Evolutionary conservation across 2,888 invertebrate species (phyloP), one percentile per base, ranked within the genome.

Genomic region (Carabus problematicus): DNA sequence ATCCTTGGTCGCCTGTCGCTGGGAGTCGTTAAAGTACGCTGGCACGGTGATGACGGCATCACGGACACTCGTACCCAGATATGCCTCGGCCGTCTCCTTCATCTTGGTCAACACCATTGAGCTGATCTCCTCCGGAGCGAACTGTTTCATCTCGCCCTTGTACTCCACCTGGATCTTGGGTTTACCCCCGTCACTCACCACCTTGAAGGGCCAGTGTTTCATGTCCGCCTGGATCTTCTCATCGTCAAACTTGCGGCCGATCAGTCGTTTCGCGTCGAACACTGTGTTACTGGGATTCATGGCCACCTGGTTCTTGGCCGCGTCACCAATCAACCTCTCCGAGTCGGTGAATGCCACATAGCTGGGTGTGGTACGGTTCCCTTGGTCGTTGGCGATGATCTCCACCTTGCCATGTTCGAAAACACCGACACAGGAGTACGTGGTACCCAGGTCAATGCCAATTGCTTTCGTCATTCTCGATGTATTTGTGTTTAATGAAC

Each of bases 381-480:
- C 90, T 78, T 86, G 86, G 79, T 86, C 86, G 79, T 87, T 86
- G 73, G 86, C 86, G 79, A 91, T 90, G 79, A 91, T 90, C 79
- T 91, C 90, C 77, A 91, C 90, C 77, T 89, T 89, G 68, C 91
- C 90, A 75, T 90, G 88, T 77, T 92, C 91, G 87, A 91, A 93
- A n/a, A 93, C 92, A 75, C 92, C 93, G 56, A 93, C 92, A 78
- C 92, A 92, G 42, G 93, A 94, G 81, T 93, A 94, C 7, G 94
- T 95, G 43, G 94, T 95, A 75, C 94, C 95, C 79, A 95, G 85
- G 85, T 93, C 92, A 75, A 93, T 95, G 75, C 92, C 92, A 76
- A 92, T 85, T 74, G 89, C 88, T 77, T 85, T 76, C 69, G 75
- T 74, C 76, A 76, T 77, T 75, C 75, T 75, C 39, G 18, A 64